Conservation (phyloP, 2,888 invertebrate species). For the Drosophila mimetica region DNA sequence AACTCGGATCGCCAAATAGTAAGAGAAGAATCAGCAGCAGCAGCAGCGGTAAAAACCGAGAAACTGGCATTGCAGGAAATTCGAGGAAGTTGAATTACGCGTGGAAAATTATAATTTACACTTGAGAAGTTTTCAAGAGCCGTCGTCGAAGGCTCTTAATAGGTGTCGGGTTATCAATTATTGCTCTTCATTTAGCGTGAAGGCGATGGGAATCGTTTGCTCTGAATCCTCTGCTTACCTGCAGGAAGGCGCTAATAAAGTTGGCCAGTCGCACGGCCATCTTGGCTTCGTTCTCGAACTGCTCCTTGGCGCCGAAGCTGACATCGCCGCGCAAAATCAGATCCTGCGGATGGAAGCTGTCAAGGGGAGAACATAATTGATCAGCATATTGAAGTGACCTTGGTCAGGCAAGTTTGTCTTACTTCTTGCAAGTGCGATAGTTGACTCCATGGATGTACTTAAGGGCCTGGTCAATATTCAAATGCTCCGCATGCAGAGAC, state of each 20-base stretch:
- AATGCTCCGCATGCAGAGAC: conserved; percentile 87
- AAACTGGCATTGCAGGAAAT: conserved; percentile 81
- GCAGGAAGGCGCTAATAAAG: conserved; percentile 97
- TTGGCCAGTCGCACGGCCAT: conserved; percentile 98
- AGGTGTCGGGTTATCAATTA: conserved; percentile 80
- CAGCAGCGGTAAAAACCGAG: conserved; percentile 46
- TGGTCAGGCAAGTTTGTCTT: conserved; percentile 45
- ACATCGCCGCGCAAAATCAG: conserved; percentile 93
- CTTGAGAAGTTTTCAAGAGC: conserved; percentile 81
- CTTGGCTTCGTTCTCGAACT: conserved; percentile 97
- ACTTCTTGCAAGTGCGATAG: conserved; percentile 85
- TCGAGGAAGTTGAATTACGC: conserved; percentile 83
- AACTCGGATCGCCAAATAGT: conserved; percentile 29
- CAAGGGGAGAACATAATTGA: not conserved
- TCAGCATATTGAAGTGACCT: not conserved
- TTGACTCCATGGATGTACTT: conserved; percentile 91
- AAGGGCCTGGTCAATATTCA: conserved; percentile 91
- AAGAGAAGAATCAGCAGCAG: conserved; percentile 13
- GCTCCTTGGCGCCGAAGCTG: conserved; percentile 93
- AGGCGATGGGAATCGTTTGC: conserved; percentile 60
- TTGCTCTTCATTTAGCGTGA: conserved; percentile 79
- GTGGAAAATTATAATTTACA: conserved; percentile 83
- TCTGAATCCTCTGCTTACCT: conserved; percentile 85
- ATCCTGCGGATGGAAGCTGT: conserved; percentile 90
- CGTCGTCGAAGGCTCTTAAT: conserved; percentile 75